Conservation (phyloP, 1,140 invertebrate species). For the Diplogasteroides magnus region DNA sequence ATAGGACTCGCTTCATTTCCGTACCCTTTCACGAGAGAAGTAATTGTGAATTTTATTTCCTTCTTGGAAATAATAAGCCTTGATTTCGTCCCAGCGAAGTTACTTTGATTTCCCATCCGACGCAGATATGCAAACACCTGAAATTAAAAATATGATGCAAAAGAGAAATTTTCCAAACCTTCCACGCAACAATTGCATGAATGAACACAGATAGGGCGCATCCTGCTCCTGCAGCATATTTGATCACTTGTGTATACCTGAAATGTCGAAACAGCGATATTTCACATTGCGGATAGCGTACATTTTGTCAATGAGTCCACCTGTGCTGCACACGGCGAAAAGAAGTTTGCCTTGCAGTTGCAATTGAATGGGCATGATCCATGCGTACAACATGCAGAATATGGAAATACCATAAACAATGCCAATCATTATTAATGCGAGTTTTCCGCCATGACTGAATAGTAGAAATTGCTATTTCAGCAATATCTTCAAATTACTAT, state of each 20-base stretch:
- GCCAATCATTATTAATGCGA: no score
- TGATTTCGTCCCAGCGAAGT: no score
- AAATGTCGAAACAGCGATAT: neutral
- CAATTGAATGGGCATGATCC: neutral
- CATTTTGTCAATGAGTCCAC: neutral
- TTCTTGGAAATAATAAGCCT: no score
- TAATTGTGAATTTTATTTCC: neutral
- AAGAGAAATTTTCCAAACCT: neutral
- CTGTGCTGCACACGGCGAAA: neutral
- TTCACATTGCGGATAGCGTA: neutral
- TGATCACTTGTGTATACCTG: neutral
- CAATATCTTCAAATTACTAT: no score
- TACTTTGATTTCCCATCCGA: no score
- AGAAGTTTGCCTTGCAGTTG: neutral
- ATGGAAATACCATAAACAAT: no score
- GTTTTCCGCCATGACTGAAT: no score
- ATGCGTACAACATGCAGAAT: no score
- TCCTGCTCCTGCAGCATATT: neutral
- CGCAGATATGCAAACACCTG: no score
- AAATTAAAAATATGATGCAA: neutral
- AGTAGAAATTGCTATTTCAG: no score
- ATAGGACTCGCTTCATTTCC: no score
- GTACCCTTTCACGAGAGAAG: neutral
- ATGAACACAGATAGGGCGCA: neutral
- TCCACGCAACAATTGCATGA: neutral